A percentile compares a stretch with the other conserved stretches of the same genome.
Evolutionary conservation across 1,140 invertebrate species (phyloP).

Genomic region (Nasonia giraulti): DNA sequence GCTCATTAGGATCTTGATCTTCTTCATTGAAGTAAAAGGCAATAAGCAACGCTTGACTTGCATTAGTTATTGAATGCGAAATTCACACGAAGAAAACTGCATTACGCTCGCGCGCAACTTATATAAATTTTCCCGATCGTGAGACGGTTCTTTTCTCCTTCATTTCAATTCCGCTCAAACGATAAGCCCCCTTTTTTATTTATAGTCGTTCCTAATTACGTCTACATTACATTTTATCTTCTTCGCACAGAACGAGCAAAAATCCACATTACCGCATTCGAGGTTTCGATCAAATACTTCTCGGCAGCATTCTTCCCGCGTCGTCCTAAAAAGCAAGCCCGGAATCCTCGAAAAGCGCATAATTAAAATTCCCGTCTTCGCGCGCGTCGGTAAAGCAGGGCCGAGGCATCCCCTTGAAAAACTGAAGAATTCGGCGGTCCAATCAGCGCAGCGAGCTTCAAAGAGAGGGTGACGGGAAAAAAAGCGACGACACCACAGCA

Average conservation of each 20-base stretch:
- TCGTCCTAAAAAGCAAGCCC: not conserved
- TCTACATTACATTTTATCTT: not conserved
- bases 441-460: not conserved
- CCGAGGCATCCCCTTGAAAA: not conserved
- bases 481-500: not conserved
- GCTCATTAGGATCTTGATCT: not conserved
- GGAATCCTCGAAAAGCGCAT: not conserved
- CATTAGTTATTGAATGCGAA: constrained; percentile 8
- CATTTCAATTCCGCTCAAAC: not conserved
- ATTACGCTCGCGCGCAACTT: not conserved
- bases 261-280: not conserved
- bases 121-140: constrained; percentile 1
- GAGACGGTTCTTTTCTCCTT: not conserved
- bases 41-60: not conserved
- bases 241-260: not conserved
- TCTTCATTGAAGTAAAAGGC: not conserved
- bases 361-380: not conserved
- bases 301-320: not conserved
- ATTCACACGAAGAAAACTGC: constrained; percentile 6
- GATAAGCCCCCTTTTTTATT: not conserved
- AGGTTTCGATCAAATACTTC: not conserved
- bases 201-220: not conserved
- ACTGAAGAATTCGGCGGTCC: constrained; percentile 16
- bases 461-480: constrained; percentile 24
- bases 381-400: not conserved